Evolutionary conservation across 2,888 invertebrate species (phyloP), one percentile per base, ranked within the genome.

Genomic region (Parthenolecanium corni): DNA sequence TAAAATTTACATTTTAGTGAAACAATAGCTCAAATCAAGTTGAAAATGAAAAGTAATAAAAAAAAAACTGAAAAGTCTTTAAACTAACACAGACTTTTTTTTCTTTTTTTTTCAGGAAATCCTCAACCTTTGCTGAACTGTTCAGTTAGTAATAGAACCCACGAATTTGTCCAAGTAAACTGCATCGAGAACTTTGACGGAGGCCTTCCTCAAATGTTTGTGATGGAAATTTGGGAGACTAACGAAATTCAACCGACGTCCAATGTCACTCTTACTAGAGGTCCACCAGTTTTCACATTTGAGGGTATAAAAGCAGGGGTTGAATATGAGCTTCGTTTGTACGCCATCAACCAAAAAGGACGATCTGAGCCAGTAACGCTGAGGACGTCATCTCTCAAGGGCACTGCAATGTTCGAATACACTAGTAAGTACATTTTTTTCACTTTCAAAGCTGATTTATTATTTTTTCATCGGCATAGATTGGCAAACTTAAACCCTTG

Each of bases 181-280:
- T 92, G 92, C 73, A 80, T 85, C 58, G 90, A 90, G 74, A 86
- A 88, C 70, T 89, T 89, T 74, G 89, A 89, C 70, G 90, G 90
- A 47, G 90, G 90, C 11, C 78, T 91, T 52, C 89, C 89, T 3
- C 91, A 91, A 75, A 84, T 83, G 70, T 91, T 91, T 75, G 80
- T 88, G 66, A 82, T 89, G 80, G 87, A 89, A 73, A 76, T 61
- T 16, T 61, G 61, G 61, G 51, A 40, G 21, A 36, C 40, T 3
- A 61, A 61, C 51, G 61, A 51, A 14, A n/a, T 61, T 67, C 74
- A 76, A 80, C 78, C 77, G 14, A 77, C 79, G 36, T 77, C 80
- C 73, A 84, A 83, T 70, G 78, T 84, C 5, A 80, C 82, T 5
- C 80, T 79, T 0, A 75, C 79, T 68, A 75, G 79, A 62, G 80